Base-by-base conservation (phyloP, 2,888 invertebrate species). In the Muschampia plurimacula region DNA sequence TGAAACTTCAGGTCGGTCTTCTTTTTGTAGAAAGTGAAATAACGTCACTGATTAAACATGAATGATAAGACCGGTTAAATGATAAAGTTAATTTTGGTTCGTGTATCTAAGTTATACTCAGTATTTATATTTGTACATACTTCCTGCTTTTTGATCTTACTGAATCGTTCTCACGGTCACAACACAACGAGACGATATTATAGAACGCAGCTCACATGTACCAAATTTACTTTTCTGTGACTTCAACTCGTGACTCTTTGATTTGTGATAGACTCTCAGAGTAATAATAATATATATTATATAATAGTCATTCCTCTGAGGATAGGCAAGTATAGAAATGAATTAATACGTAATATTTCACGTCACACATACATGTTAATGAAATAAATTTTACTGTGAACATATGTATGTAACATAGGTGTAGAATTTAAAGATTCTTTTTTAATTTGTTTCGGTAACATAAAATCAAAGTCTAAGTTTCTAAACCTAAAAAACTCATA, bases 161-260 rank as follows among this genome's bases (percentile, higher is more conserved):
- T 62, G 67, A 60, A 60, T 46, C 39, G 64, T 46, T 49, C 66
- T 66, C 66, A 60, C 59, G 66, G 66, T 57, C 71, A 60, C 57
- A 49, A 49, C n/a, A 5, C 2, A 22, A 15, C 28, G 65, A 10
- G 41, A 69, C 69, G 63, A 64, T 70, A 57, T 65, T 57, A 39
- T 6, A 6, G 7, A 7, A 39, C 39, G 39, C 7, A 39, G 4
- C 39, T 6, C 39, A 39, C 39, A 39, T 22, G 22, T 22, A 22
- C 22, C 22, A 39, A 39, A 39, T 39, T 4, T 4, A 6, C 4
- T 39, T 39, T 7, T 39, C 7, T 39, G 39, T 39, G 39, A 39
- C 7, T 39, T 39, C 39, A 77, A 77, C 76, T 78, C 85, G 86
- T 88, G 87, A 85, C 84, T 79, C 77, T 74, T 80, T 79, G 78